These are phyloP conservation scores for Drosophila kohkoa DNA, from an alignment of 1,140 invertebrate genomes.

Conservation along the genomic window DNA sequence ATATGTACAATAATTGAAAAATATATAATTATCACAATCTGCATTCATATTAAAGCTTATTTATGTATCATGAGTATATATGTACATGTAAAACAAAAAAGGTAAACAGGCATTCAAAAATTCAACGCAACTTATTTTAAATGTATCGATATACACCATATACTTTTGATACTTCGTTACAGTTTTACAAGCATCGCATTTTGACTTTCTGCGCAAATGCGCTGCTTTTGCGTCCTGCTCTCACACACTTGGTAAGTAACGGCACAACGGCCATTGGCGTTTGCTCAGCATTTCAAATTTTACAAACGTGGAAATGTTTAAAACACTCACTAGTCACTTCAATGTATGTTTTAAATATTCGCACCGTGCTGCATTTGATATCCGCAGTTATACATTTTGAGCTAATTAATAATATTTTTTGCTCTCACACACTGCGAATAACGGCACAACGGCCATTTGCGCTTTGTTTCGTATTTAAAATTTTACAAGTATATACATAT, in stretches of 20 bases:
- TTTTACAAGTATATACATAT: background rate
- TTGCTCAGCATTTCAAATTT: background rate
- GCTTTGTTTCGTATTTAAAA: background rate
- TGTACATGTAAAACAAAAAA: no score
- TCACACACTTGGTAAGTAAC: background rate
- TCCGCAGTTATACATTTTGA: background rate
- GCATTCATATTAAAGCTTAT: no score
- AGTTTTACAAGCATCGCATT: background rate
- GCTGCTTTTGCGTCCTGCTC: background rate
- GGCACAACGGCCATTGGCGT: background rate
- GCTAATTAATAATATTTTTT: background rate
- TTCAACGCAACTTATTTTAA: background rate
- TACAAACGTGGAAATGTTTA: background rate
- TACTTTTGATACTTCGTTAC: background rate
- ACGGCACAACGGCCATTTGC: background rate
- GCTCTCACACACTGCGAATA: background rate
- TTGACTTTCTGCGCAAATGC: background rate
- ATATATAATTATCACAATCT: no score
- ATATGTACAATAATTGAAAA: background rate
- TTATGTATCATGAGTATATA: no score
- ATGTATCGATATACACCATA: no score
- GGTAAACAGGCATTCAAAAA: no score
- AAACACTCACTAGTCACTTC: background rate
- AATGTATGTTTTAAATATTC: background rate
- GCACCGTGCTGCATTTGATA: background rate